phyloP scores from a whole-genome alignment of 1,140 invertebrate species.

The Anoplophora glabripennis region DNA sequence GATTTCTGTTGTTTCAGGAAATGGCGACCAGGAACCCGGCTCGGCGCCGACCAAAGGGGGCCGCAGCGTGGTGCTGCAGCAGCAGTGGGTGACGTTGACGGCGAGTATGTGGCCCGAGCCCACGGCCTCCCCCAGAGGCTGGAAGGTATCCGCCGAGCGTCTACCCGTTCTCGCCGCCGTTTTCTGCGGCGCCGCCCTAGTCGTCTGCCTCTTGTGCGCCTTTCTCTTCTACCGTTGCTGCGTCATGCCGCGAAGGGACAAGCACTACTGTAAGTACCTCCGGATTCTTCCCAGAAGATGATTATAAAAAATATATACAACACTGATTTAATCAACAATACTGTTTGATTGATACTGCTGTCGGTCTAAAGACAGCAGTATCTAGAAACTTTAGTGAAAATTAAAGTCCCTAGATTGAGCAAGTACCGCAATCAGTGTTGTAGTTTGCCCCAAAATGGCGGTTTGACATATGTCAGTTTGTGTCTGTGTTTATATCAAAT shows the following conservation, averaged over 20 bases:
- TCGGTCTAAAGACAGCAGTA: no score
- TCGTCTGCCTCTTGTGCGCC: constrained; percentile 51
- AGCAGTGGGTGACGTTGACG: constrained; percentile 55
- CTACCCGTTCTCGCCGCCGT: constrained; percentile 54
- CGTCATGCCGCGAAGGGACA: constrained; percentile 51
- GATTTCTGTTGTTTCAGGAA: background rate
- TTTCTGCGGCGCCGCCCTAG: constrained; percentile 52
- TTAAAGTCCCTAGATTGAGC: no score
- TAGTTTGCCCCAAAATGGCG: no score
- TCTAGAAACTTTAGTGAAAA: no score
- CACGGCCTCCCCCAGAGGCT: constrained; percentile 42
- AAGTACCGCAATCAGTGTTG: no score
- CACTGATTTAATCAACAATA: no score
- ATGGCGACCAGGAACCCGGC: background rate
- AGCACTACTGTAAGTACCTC: constrained; percentile 54
- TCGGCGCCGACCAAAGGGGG: constrained; percentile 10
- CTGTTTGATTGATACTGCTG: no score
- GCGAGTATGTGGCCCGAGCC: constrained; percentile 53
- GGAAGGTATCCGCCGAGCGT: constrained; percentile 51
- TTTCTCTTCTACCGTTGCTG: constrained; percentile 55
- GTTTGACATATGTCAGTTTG: no score
- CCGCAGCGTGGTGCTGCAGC: constrained; percentile 43
- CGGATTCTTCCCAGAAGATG: no score
- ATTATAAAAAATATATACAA: no score
- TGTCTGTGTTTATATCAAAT: no score